These are phyloP conservation scores for Pteruthius melanotis DNA, from an alignment of 2,113 vertebrate species.

Conservation along the genomic window DNA sequence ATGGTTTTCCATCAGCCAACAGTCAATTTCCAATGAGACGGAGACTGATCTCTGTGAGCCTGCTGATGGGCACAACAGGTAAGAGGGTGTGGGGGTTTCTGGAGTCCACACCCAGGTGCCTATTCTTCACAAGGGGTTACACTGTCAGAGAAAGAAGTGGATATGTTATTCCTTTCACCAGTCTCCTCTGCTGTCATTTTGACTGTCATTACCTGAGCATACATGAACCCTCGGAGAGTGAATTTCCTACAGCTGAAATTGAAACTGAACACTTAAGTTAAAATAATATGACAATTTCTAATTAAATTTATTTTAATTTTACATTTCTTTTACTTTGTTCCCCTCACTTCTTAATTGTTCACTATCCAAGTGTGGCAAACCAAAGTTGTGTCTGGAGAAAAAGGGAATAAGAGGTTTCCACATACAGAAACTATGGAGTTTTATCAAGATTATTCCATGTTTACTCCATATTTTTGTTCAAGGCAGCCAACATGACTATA, in stretches of 20 bases:
- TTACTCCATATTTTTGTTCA: not conserved
- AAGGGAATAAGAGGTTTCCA: not conserved
- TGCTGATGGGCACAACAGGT: not conserved
- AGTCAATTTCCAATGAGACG: not conserved
- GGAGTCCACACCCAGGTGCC: not conserved
- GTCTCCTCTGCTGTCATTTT: not conserved
- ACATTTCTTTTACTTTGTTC: not conserved
- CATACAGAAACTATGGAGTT: not conserved
- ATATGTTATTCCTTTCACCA: not conserved
- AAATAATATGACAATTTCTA: not conserved
- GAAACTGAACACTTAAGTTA: not conserved
- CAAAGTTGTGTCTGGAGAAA: not conserved
- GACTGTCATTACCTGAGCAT: not conserved
- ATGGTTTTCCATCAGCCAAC: not conserved
- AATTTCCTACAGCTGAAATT: not conserved
- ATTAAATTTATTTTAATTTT: not conserved
- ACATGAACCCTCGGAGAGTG: not conserved
- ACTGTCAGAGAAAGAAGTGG: not conserved
- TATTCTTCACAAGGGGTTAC: not conserved
- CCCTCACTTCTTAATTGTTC: not conserved
- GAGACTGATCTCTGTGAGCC: not conserved
- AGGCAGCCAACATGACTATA: not conserved
- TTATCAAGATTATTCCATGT: not conserved
- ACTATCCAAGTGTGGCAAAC: not conserved
- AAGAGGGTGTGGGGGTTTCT: not conserved